Evolutionary conservation across 2,888 invertebrate species (phyloP).

Genomic region (Trypoxylon attenuatum): DNA sequence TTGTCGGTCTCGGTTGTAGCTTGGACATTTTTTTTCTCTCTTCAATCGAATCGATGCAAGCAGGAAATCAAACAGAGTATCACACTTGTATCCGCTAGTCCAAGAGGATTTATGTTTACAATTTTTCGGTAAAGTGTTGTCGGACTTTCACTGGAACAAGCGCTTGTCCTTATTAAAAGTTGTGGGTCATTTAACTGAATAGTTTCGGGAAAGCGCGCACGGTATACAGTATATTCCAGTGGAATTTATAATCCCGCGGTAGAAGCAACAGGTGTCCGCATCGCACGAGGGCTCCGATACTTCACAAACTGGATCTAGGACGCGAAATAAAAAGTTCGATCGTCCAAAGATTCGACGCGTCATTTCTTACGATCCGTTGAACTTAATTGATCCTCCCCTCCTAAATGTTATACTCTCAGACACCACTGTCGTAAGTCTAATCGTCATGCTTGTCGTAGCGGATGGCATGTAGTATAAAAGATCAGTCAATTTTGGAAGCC

Average conservation of each 20-base stretch:
- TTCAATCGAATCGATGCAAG: too few species aligned
- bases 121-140: not conserved
- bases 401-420: too few species aligned
- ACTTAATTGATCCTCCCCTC: not conserved
- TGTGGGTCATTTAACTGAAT: not conserved
- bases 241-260: not conserved
- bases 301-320: not conserved
- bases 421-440: too few species aligned
- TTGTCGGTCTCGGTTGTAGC: too few species aligned
- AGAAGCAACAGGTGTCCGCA: slow-evolving; percentile 22
- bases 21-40: not conserved
- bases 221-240: not conserved
- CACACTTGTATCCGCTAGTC: too few species aligned
- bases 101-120: too few species aligned
- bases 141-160: not conserved
- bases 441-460: too few species aligned
- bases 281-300: not conserved
- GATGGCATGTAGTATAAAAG: too few species aligned
- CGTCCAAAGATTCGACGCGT: slow-evolving; percentile 2
- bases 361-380: not conserved
- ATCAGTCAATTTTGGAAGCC: slow-evolving; percentile 5
- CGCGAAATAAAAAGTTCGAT: not conserved
- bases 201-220: not conserved
- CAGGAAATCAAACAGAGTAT: too few species aligned
- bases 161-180: not conserved